Evolutionary conservation across 2,888 invertebrate species (phyloP).

Genomic region (Noctua janthe): DNA sequence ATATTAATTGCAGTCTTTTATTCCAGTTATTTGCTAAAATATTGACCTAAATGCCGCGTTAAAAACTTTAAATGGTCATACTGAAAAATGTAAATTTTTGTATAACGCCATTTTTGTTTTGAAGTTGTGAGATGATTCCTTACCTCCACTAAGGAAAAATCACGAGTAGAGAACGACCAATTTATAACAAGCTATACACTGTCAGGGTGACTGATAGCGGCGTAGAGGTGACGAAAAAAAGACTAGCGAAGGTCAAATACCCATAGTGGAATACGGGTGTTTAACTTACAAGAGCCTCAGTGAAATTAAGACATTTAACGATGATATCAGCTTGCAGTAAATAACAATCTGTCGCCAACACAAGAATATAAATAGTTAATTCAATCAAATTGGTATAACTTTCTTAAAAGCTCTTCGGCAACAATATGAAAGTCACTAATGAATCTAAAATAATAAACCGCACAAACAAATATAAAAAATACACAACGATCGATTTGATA

Average conservation of each 20-base stretch:
- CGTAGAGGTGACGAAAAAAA: background rate
- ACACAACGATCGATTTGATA: too few relatives aligned
- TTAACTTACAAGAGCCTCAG: background rate
- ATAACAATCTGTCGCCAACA: background rate
- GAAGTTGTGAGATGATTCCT: background rate
- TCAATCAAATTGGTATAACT: background rate
- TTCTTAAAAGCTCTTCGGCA: background rate
- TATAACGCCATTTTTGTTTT: too few relatives aligned
- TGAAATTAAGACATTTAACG: background rate
- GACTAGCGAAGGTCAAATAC: background rate
- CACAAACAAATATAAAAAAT: background rate
- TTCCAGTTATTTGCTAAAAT: too few relatives aligned
- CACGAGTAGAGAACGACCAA: background rate
- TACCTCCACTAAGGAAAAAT: background rate
- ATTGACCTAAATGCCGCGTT: too few relatives aligned
- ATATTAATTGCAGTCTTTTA: too few relatives aligned
- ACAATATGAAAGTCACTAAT: background rate
- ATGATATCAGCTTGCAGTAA: background rate
- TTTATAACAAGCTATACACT: background rate
- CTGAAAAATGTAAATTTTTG: too few relatives aligned
- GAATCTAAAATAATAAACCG: background rate
- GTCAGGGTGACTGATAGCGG: background rate
- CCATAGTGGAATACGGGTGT: background rate
- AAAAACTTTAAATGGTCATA: too few relatives aligned
- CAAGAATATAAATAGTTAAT: background rate